Base-by-base conservation (phyloP, 2,888 invertebrate species). In the Agriopis leucophaearia region DNA sequence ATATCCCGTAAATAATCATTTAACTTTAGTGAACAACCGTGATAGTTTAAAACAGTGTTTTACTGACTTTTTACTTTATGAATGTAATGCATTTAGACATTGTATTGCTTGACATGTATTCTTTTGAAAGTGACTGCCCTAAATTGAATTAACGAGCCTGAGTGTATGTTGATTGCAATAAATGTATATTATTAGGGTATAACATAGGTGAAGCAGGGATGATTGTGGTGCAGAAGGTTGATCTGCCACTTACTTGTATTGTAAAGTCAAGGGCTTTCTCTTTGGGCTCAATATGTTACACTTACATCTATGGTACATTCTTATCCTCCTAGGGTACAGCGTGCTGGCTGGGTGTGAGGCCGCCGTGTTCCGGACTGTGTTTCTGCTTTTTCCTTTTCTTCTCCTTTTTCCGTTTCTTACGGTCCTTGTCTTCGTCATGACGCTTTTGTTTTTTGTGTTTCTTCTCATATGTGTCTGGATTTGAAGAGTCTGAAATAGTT, bases 361-460 rank as follows among this genome's bases (percentile, higher is more conserved):
- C 96, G 9, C 96, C 96, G 81, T 97, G 97, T 84, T 98, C 98
- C 0, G 98, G 98, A 85, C 98, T 98, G 88, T 98, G 98, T 82
- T 98, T 97, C 82, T 98, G 98, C 88, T 98, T 98, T 95, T 98
- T 98, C 78, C 98, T 95, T 81, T 98, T 98, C 90, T 99, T 98
- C 84, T 99, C 98, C 92, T 98, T 98, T 96, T 98, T 98, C 81
- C 98, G 94, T 88, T 98, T 98, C 91, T 98, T 98, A 44, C 98
- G 95, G 82, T 98, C 98, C 82, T 98, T 98, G 79, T 98, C 98
- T 76, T 98, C 98, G 78, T 98, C 98, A 79, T 98, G 98, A 45
- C 98, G 95, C 86, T 98, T 98, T 83, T 98, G 98, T 87, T 98
- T 98, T 94, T 98, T 98, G 88, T 98, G 98, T 87, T 98, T 98